Evolutionary conservation across 2,113 vertebrate species (phyloP).

Genomic region (Ellobius talpinus): DNA sequence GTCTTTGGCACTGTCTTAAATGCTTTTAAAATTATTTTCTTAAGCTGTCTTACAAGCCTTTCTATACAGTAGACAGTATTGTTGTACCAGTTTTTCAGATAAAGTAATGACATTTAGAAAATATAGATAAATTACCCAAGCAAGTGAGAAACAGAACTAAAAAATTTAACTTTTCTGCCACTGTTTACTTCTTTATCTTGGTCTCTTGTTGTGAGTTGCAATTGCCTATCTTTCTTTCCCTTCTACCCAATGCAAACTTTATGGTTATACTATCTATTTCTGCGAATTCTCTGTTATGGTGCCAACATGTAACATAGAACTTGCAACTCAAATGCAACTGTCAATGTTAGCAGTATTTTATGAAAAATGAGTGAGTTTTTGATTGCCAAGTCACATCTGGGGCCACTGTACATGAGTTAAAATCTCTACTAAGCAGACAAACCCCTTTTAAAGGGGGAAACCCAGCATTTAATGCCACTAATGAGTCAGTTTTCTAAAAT

Average conservation of each 20-base stretch:
- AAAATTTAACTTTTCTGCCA: not conserved
- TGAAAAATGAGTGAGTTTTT: conserved; percentile 23
- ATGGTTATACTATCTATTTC: not conserved
- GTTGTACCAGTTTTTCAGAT: not conserved
- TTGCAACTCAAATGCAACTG: not conserved
- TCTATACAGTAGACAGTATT: not conserved
- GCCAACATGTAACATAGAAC: not conserved
- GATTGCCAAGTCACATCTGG: conserved; percentile 62
- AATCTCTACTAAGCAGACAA: not conserved
- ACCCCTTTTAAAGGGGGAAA: not conserved
- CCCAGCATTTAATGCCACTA: conserved; percentile 61
- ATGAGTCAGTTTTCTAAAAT: conserved; percentile 70
- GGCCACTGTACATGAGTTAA: conserved; percentile 14
- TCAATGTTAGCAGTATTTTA: conserved; percentile 18
- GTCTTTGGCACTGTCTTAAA: not conserved
- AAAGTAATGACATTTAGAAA: not conserved
- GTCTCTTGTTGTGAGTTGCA: not conserved
- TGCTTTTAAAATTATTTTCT: not conserved
- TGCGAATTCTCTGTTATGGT: not conserved
- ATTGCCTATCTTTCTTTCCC: not conserved
- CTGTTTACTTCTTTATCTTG: conserved; percentile 23
- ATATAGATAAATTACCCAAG: not conserved
- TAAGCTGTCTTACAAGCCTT: not conserved
- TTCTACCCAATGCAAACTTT: not conserved
- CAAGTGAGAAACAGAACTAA: not conserved